Conservation (phyloP, 2,113 vertebrate species). For the Gymnogyps californianus region DNA sequence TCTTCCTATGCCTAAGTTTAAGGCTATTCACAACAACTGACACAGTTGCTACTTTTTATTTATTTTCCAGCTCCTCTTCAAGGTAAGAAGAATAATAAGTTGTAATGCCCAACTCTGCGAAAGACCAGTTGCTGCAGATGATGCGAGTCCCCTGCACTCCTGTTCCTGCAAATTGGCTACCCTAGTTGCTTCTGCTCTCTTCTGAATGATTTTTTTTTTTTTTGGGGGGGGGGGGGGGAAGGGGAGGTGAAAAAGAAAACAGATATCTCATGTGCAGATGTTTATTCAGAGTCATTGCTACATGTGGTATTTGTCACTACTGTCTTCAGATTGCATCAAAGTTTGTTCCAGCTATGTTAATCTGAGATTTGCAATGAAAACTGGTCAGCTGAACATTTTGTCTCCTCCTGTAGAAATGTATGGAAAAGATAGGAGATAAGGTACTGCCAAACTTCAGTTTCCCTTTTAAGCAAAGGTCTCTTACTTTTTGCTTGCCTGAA, state of each 20-base stretch:
- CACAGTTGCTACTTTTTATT: background rate
- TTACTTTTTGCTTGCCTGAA: background rate
- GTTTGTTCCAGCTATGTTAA: background rate
- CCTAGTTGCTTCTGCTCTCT: background rate
- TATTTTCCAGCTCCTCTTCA: background rate
- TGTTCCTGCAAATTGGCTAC: background rate
- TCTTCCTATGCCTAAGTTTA: background rate
- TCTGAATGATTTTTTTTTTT: background rate
- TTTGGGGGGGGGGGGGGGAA: background rate
- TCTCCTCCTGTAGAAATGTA: background rate
- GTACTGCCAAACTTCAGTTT: background rate
- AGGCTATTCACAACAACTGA: background rate
- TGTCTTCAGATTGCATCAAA: background rate
- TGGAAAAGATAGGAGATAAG: background rate
- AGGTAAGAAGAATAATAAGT: background rate
- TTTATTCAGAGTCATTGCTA: background rate
- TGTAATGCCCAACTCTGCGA: background rate
- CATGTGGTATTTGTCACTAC: background rate
- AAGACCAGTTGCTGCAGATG: background rate
- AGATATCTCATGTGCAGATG: rapidly evolving
- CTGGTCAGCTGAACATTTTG: background rate
- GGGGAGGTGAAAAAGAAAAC: background rate
- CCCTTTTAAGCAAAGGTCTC: background rate
- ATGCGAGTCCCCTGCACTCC: background rate
- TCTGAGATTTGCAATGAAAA: background rate